These are phyloP conservation scores for Serripes groenlandicus DNA, from an alignment of 2,888 invertebrate genomes.

Conservation along the genomic window DNA sequence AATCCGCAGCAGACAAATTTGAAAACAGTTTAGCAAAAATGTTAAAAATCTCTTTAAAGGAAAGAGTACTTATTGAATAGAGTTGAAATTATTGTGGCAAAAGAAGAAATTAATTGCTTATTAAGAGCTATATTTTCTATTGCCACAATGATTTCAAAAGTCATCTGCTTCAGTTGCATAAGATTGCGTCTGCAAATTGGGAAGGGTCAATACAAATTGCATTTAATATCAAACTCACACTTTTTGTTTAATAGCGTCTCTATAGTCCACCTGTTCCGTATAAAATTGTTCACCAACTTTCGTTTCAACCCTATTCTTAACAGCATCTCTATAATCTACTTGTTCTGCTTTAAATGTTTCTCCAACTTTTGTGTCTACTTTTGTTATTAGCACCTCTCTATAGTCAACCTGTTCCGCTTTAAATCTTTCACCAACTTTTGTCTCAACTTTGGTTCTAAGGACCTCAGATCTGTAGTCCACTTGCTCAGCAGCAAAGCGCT, in stretches of 20 bases:
- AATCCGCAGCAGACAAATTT: no score
- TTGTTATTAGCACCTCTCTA: conserved; percentile 43
- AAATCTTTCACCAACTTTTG: conserved; percentile 62
- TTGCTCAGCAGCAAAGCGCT: conserved; percentile 72
- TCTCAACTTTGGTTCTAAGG: conserved; percentile 62
- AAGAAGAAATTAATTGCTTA: no score
- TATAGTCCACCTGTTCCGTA: conserved; percentile 67
- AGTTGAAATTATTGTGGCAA: background rate
- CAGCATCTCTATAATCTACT: conserved; percentile 65
- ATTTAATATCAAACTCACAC: no score
- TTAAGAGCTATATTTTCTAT: no score
- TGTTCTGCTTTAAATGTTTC: conserved; percentile 57
- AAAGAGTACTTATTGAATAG: no score
- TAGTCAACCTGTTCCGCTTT: conserved; percentile 64
- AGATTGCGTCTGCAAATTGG: no score
- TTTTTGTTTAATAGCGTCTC: conserved; percentile 58
- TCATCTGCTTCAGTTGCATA: no score
- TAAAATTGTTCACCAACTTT: conserved; percentile 49
- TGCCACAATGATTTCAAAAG: no score
- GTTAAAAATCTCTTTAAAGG: no score
- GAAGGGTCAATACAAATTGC: no score
- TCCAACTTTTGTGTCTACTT: conserved; percentile 61
- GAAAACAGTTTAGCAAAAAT: no score
- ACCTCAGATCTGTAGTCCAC: conserved; percentile 74
- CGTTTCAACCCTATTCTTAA: conserved; percentile 48